These are phyloP conservation scores for Phacellophora camtschatica DNA, from an alignment of 30 jellyfish, hydroid and myxozoan genomes.

Conservation along the genomic window DNA sequence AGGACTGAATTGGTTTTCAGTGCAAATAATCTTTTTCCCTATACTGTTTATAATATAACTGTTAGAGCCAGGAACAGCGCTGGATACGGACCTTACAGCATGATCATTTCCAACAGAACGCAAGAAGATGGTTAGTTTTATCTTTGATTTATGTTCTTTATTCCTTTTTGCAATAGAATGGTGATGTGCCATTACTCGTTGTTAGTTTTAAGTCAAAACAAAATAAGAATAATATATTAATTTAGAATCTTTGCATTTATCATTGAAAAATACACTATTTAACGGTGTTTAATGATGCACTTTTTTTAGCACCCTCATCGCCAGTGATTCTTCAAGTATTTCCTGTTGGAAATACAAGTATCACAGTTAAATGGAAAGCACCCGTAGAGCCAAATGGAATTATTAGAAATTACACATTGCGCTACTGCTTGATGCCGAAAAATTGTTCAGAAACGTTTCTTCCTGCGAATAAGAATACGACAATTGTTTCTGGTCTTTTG, in stretches of 20 bases:
- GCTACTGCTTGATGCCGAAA: neutral
- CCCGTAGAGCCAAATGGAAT: slow-evolving; percentile 60
- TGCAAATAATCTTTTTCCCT: neutral
- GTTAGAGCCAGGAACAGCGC: slow-evolving; percentile 50
- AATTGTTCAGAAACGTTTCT: neutral
- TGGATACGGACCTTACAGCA: slow-evolving; percentile 53
- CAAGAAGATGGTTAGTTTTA: slow-evolving; percentile 44
- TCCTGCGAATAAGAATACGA: slow-evolving; percentile 2
- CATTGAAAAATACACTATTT: too few relatives aligned
- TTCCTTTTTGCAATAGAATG: neutral
- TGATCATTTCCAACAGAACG: neutral
- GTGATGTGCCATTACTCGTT: neutral
- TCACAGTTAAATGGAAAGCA: slow-evolving; percentile 37
- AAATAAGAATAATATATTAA: too few relatives aligned
- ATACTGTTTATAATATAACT: slow-evolving; percentile 13
- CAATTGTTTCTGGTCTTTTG: neutral
- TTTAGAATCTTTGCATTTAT: too few relatives aligned
- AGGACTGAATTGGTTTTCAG: neutral
- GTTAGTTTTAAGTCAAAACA: too few relatives aligned
- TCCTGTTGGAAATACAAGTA: slow-evolving; percentile 18
- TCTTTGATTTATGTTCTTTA: neutral
- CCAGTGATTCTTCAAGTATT: slow-evolving; percentile 6
- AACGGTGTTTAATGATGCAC: too few relatives aligned
- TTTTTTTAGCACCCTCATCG: slow-evolving; percentile 46
- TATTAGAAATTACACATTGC: slow-evolving; percentile 21